Evolutionary conservation across 1,140 invertebrate genomes (phyloP).

Genomic region (Papilio helenus): DNA sequence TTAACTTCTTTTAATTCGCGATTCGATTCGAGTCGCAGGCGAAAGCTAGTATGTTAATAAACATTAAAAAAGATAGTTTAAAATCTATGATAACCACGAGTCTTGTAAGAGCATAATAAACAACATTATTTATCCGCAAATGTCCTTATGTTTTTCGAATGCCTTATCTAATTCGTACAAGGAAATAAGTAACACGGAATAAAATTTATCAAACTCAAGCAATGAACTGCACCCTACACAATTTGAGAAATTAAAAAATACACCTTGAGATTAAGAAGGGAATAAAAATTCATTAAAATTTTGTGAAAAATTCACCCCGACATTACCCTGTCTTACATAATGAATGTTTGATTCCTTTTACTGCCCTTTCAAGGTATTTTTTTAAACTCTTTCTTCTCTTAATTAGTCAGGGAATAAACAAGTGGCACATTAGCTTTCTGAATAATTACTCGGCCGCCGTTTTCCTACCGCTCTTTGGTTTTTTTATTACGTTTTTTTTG

Average conservation of each 20-base stretch:
- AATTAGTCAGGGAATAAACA: constrained; percentile 81
- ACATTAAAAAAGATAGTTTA: no score
- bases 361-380: constrained; percentile 63
- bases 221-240: constrained; percentile 1
- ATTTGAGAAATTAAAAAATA: constrained; percentile 35
- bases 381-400: constrained; percentile 74
- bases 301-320: constrained; percentile 48
- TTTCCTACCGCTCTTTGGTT: constrained; percentile 57
- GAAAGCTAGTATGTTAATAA: no score
- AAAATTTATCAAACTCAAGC: not conserved
- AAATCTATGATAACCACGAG: no score
- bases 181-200: not conserved
- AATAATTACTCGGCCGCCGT: constrained; percentile 75
- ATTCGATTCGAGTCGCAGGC: no score
- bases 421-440: constrained; percentile 77
- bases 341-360: constrained; percentile 77
- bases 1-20: no score
- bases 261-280: not conserved
- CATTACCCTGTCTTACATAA: constrained; percentile 57
- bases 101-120: no score
- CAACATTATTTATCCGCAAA: no score
- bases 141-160: no score
- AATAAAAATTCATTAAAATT: constrained; percentile 37
- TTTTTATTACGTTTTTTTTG: constrained; percentile 57
- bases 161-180: not conserved